Base-by-base conservation (phyloP, 2,113 vertebrate genomes). In the Strix uralensis region DNA sequence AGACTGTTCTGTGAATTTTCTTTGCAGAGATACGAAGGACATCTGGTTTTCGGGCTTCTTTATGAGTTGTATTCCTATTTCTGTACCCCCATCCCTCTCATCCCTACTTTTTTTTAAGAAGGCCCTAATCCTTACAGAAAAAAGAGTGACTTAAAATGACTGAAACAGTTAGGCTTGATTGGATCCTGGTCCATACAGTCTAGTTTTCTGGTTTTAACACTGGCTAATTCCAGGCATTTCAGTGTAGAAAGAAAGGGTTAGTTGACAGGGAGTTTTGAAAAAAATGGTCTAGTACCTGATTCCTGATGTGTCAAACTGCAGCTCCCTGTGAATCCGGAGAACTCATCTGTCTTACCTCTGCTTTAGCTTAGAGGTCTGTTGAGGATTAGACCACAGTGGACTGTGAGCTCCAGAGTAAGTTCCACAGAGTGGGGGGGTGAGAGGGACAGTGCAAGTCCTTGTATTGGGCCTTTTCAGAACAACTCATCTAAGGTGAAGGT, bases 221-320 rank as follows among this genome's bases (percentile, higher is more conserved):
- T 81, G 63, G 49, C 36, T 77, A 54, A 42, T 46, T 62, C 10
- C 27, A 44, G 26, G 13, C 30, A 36, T 67, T 59, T 47, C 26
- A 30, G 15, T 86, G 13, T 55, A 58, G 65, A 81, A 77, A 77
- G 13, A 66, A 85, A 77, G 8, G 29, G 6, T 54, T 66, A 70
- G 8, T 61, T 69, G 49, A 30, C 8, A 10, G 36, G 51, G 30
- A 65, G 3, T 7, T 75, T 44, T 11, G 17, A 15, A 5, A 17
- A 59, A 81, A 62, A 11, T n/a, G 6, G 8, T 79, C 30, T 30
- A 7, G 16, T 72, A 27, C 36, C 18, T 82, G 13, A 57, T 61
- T 46, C 19, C 40, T 1, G 1, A 0, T 2, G 1, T 81, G 22
- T 58, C 73, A 91, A 46, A 75, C 6, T 6, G 26, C 57, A 72